Conservation (phyloP, 2,113 vertebrate species). For the Holacanthus passer region DNA sequence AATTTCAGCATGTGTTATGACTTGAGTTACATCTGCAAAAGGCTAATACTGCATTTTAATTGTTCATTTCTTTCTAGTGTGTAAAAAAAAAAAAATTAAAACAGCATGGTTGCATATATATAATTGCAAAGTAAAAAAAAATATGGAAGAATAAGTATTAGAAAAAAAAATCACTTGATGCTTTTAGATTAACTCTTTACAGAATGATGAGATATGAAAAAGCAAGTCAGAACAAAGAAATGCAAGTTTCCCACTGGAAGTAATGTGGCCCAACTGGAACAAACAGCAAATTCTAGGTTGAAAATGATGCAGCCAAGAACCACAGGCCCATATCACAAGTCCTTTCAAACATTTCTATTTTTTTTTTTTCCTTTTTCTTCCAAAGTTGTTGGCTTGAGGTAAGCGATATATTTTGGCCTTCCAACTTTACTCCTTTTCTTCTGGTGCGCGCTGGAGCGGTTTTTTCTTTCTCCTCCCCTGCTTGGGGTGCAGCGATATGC, state of each 20-base stretch:
- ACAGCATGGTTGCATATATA: slow-evolving; percentile 73
- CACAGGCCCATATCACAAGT: slow-evolving; percentile 65
- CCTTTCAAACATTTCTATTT: slow-evolving; percentile 31
- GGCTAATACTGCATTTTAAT: slow-evolving; percentile 81
- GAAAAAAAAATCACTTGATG: slow-evolving; percentile 32
- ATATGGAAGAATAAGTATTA: slow-evolving; percentile 45
- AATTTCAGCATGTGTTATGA: slow-evolving; percentile 56
- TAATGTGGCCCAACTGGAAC: slow-evolving; percentile 54
- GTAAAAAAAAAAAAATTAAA: slow-evolving; percentile 63
- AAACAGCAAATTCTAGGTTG: slow-evolving; percentile 63
- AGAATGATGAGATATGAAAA: slow-evolving; percentile 72
- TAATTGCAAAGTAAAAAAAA: slow-evolving; percentile 70
- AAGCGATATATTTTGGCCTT: slow-evolving; percentile 67
- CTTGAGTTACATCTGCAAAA: slow-evolving; percentile 55
- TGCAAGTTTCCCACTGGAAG: slow-evolving; percentile 50
- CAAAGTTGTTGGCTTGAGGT: slow-evolving; percentile 63
- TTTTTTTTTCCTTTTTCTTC: slow-evolving; percentile 44
- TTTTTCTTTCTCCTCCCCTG: slow-evolving; percentile 43
- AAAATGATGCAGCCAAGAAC: slow-evolving; percentile 72
- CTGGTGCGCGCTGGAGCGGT: slow-evolving; percentile 37
- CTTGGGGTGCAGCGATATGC: slow-evolving; percentile 5
- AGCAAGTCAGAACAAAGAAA: slow-evolving; percentile 66
- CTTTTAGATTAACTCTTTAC: slow-evolving; percentile 66
- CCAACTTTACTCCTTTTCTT: slow-evolving; percentile 41
- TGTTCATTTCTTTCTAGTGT: slow-evolving; percentile 63